Conservation (phyloP, 2,797 vertebrate species). For the Melanotaenia pygmaea region DNA sequence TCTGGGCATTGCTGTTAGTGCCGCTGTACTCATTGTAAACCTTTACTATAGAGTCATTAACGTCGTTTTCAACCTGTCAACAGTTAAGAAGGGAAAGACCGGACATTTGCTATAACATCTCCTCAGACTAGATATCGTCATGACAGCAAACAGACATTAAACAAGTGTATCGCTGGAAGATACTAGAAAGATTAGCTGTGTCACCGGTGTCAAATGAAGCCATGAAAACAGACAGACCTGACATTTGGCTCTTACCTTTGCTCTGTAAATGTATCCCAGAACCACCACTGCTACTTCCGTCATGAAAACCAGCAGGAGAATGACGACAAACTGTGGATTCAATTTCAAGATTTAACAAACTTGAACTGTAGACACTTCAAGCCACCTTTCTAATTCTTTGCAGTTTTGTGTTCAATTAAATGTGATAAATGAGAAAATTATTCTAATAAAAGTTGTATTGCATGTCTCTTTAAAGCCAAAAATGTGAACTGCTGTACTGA, state of each 20-base stretch:
- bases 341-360: constrained; percentile 56
- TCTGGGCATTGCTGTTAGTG: constrained; percentile 92
- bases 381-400: not conserved
- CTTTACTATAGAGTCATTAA: constrained; percentile 90
- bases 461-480: not conserved
- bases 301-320: constrained; percentile 94
- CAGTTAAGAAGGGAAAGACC: not conserved
- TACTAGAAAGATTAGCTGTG: not conserved
- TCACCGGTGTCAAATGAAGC: constrained; percentile 6
- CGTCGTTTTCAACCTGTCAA: constrained; percentile 92
- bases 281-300: constrained; percentile 95
- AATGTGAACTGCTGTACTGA: constrained; percentile 71
- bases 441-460: not conserved
- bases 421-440: not conserved
- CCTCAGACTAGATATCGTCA: not conserved
- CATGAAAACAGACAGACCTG: not conserved
- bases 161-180: not conserved
- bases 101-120: not conserved
- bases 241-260: constrained; percentile 85
- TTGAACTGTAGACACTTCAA: constrained; percentile 7
- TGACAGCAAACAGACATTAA: constrained; percentile 1
- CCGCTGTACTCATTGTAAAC: constrained; percentile 95
- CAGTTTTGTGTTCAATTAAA: constrained; percentile 2
- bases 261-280: constrained; percentile 96
- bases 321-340: constrained; percentile 90